A percentile compares a stretch with the other conserved stretches of the same genome.
phyloP scores from a whole-genome alignment of 2,797 vertebrate genomes.

The Eupleurogrammus muticus region DNA sequence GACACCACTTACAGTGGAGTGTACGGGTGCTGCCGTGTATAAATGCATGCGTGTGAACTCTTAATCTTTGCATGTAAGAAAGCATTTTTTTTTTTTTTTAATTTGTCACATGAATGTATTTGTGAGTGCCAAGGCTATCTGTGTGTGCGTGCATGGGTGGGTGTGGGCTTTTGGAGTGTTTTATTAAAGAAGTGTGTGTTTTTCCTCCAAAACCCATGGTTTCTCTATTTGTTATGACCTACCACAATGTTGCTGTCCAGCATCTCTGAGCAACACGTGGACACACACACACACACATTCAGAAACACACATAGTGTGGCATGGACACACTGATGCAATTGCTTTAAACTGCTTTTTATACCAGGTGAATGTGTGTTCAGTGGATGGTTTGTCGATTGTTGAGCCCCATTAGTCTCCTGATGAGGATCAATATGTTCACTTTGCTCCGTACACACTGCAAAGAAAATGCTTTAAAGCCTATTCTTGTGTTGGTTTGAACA shows the following conservation, averaged over 20 bases:
- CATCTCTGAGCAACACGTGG: slow-evolving; percentile 30
- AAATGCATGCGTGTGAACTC: slow-evolving; percentile 7
- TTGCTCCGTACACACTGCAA: background rate
- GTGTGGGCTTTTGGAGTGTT: slow-evolving; percentile 34
- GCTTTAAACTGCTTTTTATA: too few species aligned
- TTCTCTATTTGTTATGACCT: slow-evolving; percentile 61
- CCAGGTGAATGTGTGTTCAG: background rate
- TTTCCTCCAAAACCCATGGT: slow-evolving; percentile 54
- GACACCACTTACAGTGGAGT: background rate
- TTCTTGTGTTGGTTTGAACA: background rate
- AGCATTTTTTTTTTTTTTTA: background rate
- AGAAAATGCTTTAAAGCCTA: background rate
- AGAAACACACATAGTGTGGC: background rate
- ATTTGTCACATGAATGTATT: background rate
- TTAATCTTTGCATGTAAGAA: background rate
- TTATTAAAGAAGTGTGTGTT: slow-evolving; percentile 29
- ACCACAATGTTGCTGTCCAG: slow-evolving; percentile 31
- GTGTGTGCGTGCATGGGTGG: slow-evolving; percentile 26
- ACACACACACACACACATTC: slow-evolving; percentile 23
- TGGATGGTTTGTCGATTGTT: background rate
- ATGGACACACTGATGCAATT: slow-evolving; percentile 14
- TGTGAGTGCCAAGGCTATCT: background rate
- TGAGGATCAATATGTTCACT: slow-evolving; percentile 1
- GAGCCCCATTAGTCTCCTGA: slow-evolving; percentile 8
- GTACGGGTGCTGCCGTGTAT: slow-evolving; percentile 1